Percentiles rank a stretch among this genome's conserved stretches.
These are phyloP conservation scores for Lepidonotus clava DNA, from an alignment of 2,888 invertebrate species.

Conservation along the genomic window DNA sequence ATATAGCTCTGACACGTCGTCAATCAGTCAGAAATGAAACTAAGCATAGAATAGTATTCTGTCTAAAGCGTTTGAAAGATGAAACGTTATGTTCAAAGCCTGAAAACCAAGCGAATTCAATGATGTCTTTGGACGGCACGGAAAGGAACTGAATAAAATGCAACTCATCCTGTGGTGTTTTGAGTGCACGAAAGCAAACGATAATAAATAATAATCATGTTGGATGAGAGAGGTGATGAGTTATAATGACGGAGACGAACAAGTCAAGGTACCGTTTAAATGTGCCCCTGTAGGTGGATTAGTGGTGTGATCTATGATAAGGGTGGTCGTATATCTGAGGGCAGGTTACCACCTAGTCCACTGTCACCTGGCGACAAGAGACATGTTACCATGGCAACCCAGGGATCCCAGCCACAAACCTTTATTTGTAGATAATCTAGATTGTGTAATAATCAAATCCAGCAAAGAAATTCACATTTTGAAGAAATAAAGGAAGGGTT, in stretches of 20 bases:
- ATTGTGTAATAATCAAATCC: no score
- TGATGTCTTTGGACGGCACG: background rate
- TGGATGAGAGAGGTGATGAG: slow-evolving; percentile 16
- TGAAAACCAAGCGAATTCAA: background rate
- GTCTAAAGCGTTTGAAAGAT: no score
- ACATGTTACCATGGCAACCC: background rate
- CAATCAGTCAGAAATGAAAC: background rate
- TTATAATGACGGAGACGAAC: slow-evolving; percentile 1
- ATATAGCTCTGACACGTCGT: background rate
- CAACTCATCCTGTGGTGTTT: slow-evolving; percentile 11
- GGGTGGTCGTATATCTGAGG: slow-evolving; percentile 36
- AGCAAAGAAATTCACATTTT: no score
- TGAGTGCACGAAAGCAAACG: slow-evolving; percentile 17
- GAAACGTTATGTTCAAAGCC: background rate
- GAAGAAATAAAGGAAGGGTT: no score
- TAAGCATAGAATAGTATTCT: background rate
- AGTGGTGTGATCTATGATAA: slow-evolving; percentile 34
- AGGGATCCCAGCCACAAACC: no score
- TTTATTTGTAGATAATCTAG: no score
- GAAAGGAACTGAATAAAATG: slow-evolving; percentile 21
- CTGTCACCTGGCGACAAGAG: background rate
- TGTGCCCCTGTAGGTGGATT: background rate
- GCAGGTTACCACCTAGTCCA: slow-evolving; percentile 37
- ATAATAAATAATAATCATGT: slow-evolving; percentile 17
- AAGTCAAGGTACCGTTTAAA: background rate